Evolutionary conservation across 2,113 vertebrate genomes (phyloP).

Genomic region (Tauraco erythrolophus): DNA sequence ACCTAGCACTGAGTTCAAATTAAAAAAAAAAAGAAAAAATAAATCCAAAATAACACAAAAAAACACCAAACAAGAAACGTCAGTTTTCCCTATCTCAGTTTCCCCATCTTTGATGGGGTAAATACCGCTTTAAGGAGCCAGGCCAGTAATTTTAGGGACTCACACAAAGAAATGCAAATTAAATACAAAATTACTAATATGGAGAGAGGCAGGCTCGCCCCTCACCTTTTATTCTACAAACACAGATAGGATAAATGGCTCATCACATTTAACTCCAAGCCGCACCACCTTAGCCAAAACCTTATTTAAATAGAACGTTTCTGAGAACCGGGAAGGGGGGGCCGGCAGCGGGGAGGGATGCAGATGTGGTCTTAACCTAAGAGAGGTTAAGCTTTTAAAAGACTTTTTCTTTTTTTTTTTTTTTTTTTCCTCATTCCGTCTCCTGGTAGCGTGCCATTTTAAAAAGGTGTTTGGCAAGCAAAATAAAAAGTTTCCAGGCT

Average conservation of each 20-base stretch:
- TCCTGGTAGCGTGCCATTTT: conserved; percentile 57
- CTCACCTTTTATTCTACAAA: not conserved
- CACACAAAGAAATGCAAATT: not conserved
- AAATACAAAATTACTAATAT: not conserved
- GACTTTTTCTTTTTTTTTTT: not conserved
- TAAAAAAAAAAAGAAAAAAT: not conserved
- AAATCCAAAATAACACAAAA: not conserved
- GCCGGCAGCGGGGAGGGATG: not conserved
- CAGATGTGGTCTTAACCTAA: conserved; percentile 22
- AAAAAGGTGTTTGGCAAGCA: conserved; percentile 39
- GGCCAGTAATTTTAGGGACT: not conserved
- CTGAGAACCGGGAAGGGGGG: not conserved
- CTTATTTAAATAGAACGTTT: conserved; percentile 43
- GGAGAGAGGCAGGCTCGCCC: not conserved
- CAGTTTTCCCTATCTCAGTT: not conserved
- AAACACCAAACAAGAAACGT: not conserved
- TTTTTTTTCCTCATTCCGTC: not conserved
- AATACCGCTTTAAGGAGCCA: not conserved
- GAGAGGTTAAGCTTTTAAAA: conserved; percentile 23
- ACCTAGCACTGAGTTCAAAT: accelerated
- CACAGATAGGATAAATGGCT: conserved; percentile 22
- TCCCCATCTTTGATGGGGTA: not conserved
- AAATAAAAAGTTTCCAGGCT: conserved; percentile 64
- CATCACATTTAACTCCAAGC: conserved; percentile 21
- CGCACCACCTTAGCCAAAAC: conserved; percentile 1